Base-by-base conservation (phyloP, 2,797 vertebrate genomes). In the Chelonia mydas region DNA sequence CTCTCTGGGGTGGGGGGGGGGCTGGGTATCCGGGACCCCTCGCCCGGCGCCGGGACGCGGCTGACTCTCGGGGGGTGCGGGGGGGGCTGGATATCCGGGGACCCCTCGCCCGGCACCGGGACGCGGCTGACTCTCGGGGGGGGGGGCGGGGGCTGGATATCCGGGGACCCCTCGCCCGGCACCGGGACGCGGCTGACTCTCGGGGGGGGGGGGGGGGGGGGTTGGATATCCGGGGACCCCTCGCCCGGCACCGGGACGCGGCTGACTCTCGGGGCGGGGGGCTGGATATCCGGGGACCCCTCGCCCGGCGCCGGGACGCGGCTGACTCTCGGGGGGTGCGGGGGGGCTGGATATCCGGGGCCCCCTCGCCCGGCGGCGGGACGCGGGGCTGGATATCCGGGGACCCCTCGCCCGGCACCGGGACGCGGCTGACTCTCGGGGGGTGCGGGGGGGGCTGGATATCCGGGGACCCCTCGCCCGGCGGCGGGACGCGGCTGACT, bases 71-170 rank as follows among this genome's bases (percentile, higher is more conserved):
- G 91, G 84, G 11, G 92, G 96, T 77, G 92, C 86, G 96, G 93
- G 90, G 95, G 94, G 93, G 95, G 95, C 47, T 47, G 47, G 47
- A 3, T 47, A 47, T 47, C 90, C 92, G 92, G 96, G 61, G 33
- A 21, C n/a, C 55, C 11, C 27, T 28, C 17, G 85, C 90, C 86
- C 83, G 91, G 95, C 61, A 89, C 93, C 25, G 92, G 93, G 89
- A 92, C 93, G 41, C 41, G 5, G 41, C 41, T 41, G 41, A 41
- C 41, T 41, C 41, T 41, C 41, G 50, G 91, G 94, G 84, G 86
- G 81, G 83, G 88, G 93, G 87, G 90, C 87, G n/a, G 94, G 90
- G 92, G 94, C 90, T 83, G 95, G 96, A 92, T 96, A 92, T 97
- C 95, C 89, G 95, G 95, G 90, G 90, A 86, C 51, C 65, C 65